These are phyloP conservation scores for Pituophis catenifer DNA, from an alignment of 2,113 vertebrate genomes.

Conservation along the genomic window DNA sequence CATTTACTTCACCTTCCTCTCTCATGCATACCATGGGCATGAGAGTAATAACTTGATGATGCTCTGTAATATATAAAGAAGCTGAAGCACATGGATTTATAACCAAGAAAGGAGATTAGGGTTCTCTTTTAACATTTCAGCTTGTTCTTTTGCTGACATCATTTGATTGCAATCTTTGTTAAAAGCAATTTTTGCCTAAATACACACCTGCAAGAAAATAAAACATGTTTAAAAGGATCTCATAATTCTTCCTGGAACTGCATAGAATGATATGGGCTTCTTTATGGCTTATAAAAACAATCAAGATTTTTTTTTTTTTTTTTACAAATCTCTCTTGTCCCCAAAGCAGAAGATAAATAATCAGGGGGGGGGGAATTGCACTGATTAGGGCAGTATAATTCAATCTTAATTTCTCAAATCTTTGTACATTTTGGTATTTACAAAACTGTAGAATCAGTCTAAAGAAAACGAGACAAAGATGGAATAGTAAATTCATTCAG, in stretches of 20 bases:
- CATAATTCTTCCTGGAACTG: neutral
- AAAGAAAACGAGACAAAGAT: neutral
- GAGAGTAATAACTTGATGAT: slow-evolving; percentile 31
- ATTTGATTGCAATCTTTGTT: slow-evolving; percentile 44
- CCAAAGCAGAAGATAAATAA: slow-evolving; percentile 1
- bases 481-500: neutral
- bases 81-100: slow-evolving; percentile 8
- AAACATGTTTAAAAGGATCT: slow-evolving; percentile 9
- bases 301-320: neutral
- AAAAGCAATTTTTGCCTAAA: slow-evolving; percentile 20
- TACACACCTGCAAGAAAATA: slow-evolving; percentile 41
- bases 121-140: slow-evolving; percentile 44
- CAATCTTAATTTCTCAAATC: neutral
- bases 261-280: neutral
- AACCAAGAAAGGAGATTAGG: slow-evolving; percentile 8
- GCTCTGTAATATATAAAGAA: slow-evolving; percentile 46
- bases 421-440: neutral
- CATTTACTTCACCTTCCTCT: neutral
- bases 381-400: neutral
- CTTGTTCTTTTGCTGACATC: slow-evolving; percentile 21
- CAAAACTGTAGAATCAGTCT: neutral
- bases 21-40: neutral
- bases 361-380: neutral
- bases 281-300: neutral
- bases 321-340: neutral